Conservation (phyloP, 1,140 invertebrate species). For the Drosophila ficusphila region DNA sequence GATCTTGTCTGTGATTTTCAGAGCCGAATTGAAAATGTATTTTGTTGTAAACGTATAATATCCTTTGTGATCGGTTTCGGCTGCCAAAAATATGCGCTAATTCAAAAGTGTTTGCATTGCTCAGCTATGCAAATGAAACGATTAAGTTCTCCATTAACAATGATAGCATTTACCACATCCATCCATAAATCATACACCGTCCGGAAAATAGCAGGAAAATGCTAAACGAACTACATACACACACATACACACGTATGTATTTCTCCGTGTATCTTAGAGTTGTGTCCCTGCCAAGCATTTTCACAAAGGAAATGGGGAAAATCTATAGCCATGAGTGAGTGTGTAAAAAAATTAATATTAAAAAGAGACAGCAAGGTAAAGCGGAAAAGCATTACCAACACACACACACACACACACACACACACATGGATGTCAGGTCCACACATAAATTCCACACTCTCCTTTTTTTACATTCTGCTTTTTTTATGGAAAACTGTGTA, state of each 20-base stretch:
- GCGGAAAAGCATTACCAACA: conserved; percentile 12
- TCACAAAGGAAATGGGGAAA: conserved; percentile 41
- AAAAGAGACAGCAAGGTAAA: conserved; percentile 41
- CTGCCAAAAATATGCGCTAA: neutral
- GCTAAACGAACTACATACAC: too few relatives aligned
- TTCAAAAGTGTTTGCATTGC: neutral
- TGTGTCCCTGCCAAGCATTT: conserved; percentile 37
- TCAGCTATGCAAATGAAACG: conserved; percentile 1
- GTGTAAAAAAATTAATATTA: conserved; percentile 61
- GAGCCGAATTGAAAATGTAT: too few relatives aligned
- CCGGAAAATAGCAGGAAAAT: too few relatives aligned
- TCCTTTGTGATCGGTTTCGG: too few relatives aligned
- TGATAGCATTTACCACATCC: conserved; percentile 14
- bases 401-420: conserved; percentile 29
- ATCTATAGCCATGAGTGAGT: conserved; percentile 22
- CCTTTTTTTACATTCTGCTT: conserved; percentile 38
- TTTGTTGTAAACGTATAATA: too few relatives aligned
- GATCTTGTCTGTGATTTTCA: too few relatives aligned
- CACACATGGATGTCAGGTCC: conserved; percentile 34
- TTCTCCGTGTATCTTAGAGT: conserved; percentile 43
- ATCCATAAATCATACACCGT: neutral
- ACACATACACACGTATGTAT: too few relatives aligned
- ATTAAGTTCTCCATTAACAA: conserved; percentile 47
- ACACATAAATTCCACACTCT: conserved; percentile 36
- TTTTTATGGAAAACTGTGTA: conserved; percentile 74